Conservation (phyloP, 92 coral and sea anemone species). For the Diadumene lineata region DNA sequence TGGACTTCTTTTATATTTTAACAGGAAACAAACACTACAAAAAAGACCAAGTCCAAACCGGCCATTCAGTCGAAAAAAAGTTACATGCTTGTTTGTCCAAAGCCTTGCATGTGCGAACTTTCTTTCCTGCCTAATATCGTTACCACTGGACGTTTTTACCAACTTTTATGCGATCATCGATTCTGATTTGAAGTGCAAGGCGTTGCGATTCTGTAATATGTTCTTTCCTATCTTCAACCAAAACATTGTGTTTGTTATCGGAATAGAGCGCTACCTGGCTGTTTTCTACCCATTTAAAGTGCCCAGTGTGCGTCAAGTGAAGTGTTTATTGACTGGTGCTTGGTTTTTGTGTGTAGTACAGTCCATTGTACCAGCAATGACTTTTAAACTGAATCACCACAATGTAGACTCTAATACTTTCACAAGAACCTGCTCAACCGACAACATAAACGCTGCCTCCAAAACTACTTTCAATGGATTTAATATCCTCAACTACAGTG, state of each 20-base stretch:
- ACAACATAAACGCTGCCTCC: neutral
- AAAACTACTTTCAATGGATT: neutral
- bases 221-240: slow-evolving; percentile 10
- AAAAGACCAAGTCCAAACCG: neutral
- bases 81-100: slow-evolving; percentile 7
- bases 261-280: slow-evolving; percentile 18
- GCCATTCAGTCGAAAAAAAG: neutral
- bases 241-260: neutral
- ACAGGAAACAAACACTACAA: neutral
- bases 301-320: neutral
- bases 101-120: slow-evolving; percentile 12
- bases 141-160: neutral
- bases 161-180: neutral
- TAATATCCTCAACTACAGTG: neutral
- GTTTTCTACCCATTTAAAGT: slow-evolving; percentile 12
- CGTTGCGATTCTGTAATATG: neutral
- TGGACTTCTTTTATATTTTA: neutral
- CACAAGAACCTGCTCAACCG: neutral
- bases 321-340: neutral
- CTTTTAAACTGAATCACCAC: neutral
- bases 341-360: neutral
- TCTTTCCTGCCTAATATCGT: neutral
- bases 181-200: slow-evolving; percentile 3
- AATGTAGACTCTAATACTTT: neutral
- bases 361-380: neutral